Base-by-base conservation (phyloP, 1,140 invertebrate species). In the Trichogramma pretiosum region DNA sequence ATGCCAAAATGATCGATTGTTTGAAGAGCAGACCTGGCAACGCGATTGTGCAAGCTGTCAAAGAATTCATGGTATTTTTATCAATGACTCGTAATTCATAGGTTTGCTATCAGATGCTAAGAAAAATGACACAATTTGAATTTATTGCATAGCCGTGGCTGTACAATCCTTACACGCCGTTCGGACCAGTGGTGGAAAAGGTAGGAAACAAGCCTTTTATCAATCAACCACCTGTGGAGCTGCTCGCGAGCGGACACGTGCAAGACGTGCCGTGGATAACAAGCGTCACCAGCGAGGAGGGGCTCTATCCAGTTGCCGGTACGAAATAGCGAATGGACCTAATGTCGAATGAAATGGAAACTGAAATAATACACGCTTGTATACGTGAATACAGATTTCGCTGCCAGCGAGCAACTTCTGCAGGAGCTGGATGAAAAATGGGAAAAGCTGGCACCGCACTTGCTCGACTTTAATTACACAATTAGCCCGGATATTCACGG, bases 1-100 rank as follows among this genome's bases (percentile, higher is more conserved):
- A 56, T 24, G 60, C 66, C 46, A 72, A 79, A n/a, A 76, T 90
- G 65, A 64, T 87, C 1, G 76, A 79, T 17, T 92, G 89, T 65
- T 68, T 92, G 0, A 74, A 77, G 49, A 70, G 77, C 41, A 67
- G 78, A 36, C 79, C 81, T 1, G 78, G 76, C 13, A 70, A 76
- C 16, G 68, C 67, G 5, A 60, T 83, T 7, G 73, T 79, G 9
- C 28, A 50, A 36, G 42, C 48, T 7, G 60, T 64, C 9, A 50
- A 56, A 19, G 36, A 73, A 33, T 77, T 78, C 50, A 67, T 74
- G 61, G 75, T 75, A 57, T 57, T 8, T 48, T 11, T 17, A 39
- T 28, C 7, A 13, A 11, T 37, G 4, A 17, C 4, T 37, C 3
- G 17, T 17, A 16, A 37, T 5, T 19, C 21, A 8, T 37, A 7